A percentile compares a stretch with the other conserved stretches of the same genome.
These are phyloP conservation scores for Epizoanthus ramosus DNA, from an alignment of 92 coral and sea anemone species.

Conservation along the genomic window DNA sequence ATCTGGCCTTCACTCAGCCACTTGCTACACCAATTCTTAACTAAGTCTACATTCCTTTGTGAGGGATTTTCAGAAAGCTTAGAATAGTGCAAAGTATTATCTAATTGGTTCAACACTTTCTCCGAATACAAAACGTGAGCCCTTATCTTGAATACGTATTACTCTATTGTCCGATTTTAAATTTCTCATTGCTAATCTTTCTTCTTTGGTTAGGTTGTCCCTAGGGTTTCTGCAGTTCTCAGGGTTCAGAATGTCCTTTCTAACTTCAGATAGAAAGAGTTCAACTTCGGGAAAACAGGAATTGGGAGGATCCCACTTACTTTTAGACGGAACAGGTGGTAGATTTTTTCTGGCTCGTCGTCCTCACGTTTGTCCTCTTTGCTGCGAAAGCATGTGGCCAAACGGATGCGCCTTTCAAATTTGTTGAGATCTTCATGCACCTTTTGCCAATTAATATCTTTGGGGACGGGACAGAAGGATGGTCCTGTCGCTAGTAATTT, in stretches of 20 bases:
- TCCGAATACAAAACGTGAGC: constrained; percentile 47
- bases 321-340: constrained; percentile 36
- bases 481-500: constrained; percentile 57
- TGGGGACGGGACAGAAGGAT: constrained; percentile 63
- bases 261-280: constrained; percentile 51
- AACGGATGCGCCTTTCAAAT: constrained; percentile 52
- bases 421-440: constrained; percentile 49
- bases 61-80: constrained; percentile 11
- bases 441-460: constrained; percentile 55
- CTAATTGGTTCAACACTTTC: constrained; percentile 46
- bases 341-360: neutral
- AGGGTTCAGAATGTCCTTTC: constrained; percentile 50
- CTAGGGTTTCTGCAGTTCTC: constrained; percentile 43
- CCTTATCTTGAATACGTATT: constrained; percentile 51
- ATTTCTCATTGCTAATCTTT: constrained; percentile 31
- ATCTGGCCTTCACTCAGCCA: constrained; percentile 15
- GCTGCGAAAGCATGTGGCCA: constrained; percentile 45
- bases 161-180: constrained; percentile 45
- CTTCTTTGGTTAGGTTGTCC: constrained; percentile 45
- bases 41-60: neutral
- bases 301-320: constrained; percentile 55
- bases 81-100: constrained; percentile 42
- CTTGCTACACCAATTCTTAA: constrained; percentile 3
- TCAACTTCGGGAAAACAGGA: constrained; percentile 53
- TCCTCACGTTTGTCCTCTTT: constrained; percentile 3